phyloP scores from a whole-genome alignment of 2,797 vertebrate genomes.

The Allobates femoralis region DNA sequence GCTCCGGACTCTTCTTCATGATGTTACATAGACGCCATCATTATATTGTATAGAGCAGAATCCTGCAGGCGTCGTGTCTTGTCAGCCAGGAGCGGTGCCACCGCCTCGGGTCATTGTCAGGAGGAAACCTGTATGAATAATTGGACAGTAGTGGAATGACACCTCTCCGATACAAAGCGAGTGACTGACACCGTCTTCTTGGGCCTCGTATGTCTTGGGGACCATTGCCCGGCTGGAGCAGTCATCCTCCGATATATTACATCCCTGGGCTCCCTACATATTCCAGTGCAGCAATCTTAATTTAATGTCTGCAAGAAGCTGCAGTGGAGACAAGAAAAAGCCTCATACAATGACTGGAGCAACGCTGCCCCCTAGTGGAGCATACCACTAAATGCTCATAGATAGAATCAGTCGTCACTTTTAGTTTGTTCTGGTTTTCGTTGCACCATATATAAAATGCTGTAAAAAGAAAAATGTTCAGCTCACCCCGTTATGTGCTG shows the following conservation, averaged over 20 bases:
- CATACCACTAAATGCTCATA: neutral
- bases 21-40: slow-evolving; percentile 13
- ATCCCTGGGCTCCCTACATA: slow-evolving; percentile 18
- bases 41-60: neutral
- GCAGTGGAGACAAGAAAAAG: slow-evolving; percentile 9
- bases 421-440: too few species aligned
- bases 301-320: slow-evolving; percentile 15
- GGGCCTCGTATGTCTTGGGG: neutral
- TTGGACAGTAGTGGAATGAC: slow-evolving; percentile 5
- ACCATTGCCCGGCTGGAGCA: neutral
- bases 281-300: slow-evolving; percentile 9
- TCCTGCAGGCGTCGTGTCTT: neutral
- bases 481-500: too few species aligned
- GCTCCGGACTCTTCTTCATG: neutral
- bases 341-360: neutral
- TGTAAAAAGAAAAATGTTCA: too few species aligned
- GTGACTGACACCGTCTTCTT: neutral
- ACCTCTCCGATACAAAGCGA: neutral
- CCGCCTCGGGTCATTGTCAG: slow-evolving; percentile 4
- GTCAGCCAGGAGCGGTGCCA: neutral
- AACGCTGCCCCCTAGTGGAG: neutral
- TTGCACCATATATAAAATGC: too few species aligned
- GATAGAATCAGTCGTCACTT: too few species aligned
- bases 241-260: neutral
- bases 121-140: neutral